Evolutionary conservation across 2,888 invertebrate genomes (phyloP).

Genomic region (Leptopilina drosophilae): DNA sequence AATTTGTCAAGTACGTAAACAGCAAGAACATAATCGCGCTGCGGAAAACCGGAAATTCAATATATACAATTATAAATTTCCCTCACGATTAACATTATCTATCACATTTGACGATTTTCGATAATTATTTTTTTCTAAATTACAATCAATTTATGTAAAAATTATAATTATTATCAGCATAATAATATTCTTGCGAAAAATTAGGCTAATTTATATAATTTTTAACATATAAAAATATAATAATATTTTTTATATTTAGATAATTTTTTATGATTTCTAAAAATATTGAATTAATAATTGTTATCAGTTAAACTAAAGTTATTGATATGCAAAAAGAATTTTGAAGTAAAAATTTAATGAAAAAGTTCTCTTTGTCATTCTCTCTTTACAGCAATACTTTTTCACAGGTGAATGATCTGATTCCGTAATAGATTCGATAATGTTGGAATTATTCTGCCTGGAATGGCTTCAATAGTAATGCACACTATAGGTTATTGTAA

Average conservation of each 20-base stretch:
- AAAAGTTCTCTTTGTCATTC: not conserved
- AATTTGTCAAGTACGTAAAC: constrained; percentile 27
- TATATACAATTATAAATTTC: not conserved
- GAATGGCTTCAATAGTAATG: not conserved
- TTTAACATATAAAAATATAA: too few relatives aligned
- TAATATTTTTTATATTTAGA: too few relatives aligned
- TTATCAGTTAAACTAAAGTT: not conserved
- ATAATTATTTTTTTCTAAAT: too few relatives aligned
- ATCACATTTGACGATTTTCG: not conserved
- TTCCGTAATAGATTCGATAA: not conserved
- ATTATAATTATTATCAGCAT: too few relatives aligned
- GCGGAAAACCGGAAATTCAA: constrained; percentile 6
- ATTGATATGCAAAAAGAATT: not conserved
- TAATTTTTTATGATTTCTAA: too few relatives aligned
- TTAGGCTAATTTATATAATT: too few relatives aligned
- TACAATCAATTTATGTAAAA: too few relatives aligned
- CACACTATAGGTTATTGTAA: not conserved
- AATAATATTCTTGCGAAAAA: too few relatives aligned
- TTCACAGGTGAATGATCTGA: constrained; percentile 7
- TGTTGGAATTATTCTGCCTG: constrained; percentile 9
- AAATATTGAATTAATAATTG: too few relatives aligned
- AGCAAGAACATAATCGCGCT: not conserved
- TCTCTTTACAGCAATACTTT: not conserved
- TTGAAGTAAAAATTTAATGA: not conserved
- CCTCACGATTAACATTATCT: constrained; percentile 1